phyloP scores from a whole-genome alignment of 2,113 vertebrate species.

The Platysteira castanea region DNA sequence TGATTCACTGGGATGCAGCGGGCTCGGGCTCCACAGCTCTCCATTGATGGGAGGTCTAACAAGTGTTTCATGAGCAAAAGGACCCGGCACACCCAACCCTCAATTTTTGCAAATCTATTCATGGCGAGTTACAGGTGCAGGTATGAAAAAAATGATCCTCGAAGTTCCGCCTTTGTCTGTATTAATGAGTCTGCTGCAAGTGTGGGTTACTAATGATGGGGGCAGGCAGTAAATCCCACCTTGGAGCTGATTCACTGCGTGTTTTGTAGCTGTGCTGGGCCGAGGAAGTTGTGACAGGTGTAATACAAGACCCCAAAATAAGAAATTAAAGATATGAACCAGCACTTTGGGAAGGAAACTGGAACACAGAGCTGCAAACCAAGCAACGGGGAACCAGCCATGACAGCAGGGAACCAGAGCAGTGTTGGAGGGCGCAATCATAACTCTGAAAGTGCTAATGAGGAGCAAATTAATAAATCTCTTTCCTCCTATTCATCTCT shows the following conservation, averaged over 20 bases:
- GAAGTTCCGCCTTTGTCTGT: neutral
- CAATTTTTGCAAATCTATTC: neutral
- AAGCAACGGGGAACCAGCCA: neutral
- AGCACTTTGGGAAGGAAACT: neutral
- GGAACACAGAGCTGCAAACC: neutral
- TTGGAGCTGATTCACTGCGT: neutral
- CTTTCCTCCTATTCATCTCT: neutral
- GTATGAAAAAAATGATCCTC: neutral
- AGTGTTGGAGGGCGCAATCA: neutral
- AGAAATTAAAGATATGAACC: neutral
- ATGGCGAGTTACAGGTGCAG: neutral
- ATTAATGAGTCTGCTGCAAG: neutral
- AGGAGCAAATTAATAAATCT: neutral
- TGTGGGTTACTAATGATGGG: neutral
- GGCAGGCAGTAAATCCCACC: neutral
- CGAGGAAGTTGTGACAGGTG: neutral
- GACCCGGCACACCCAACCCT: neutral
- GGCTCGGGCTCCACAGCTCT: neutral
- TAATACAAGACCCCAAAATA: neutral
- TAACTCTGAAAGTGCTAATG: neutral
- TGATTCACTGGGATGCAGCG: neutral
- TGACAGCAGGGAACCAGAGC: neutral
- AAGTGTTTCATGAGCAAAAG: conserved; percentile 11
- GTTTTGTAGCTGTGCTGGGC: neutral
- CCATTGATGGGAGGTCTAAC: neutral